Evolutionary conservation across 2,113 vertebrate species (phyloP), one percentile per base, ranked within the genome.

Genomic region (Misgurnus mizolepis): DNA sequence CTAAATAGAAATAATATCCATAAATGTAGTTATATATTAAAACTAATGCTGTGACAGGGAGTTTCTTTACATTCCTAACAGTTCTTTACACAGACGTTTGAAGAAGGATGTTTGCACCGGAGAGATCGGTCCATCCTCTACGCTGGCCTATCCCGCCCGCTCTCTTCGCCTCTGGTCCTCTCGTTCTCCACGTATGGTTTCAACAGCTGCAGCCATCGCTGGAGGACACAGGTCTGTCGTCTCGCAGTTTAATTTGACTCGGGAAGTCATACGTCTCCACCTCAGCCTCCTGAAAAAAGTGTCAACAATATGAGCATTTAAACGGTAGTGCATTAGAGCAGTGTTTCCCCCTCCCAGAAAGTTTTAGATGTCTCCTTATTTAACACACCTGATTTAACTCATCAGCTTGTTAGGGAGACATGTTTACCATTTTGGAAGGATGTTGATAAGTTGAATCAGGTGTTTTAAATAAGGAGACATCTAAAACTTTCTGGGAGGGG

Each of bases 241-340:
- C 70, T 64, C 82, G 66, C 81, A 88, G 79, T 67, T 83, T 86
- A 22, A 88, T 86, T 77, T 85, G 85, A 49, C 85, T 85, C 2
- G 86, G 83, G 73, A 86, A 82, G 45, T 83, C 85, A 12, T 83
- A 83, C 0, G 83, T 76, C 67, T 88, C 85, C 43, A 86, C 81
- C 65, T 88, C 81, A 1, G 86, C 74, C 65, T 88, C 86, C 86
- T 86, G 77, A 10, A 27, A 10, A 27, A 62, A 17, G 55, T 15
- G 17, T 7, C 2, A 0, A 18, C 18, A 58, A 39, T 14, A 58
- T 72, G 53, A 43, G 17, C n/a, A 18, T 18, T 18, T n/a, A 58
- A 18, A 17, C 5, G 2, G 14, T 56, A 56, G 15, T 15, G 18
- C 22, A 22, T 22, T 22, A 22, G n/a, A n/a, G n/a, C n/a, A n/a